Evolutionary conservation across 2,113 vertebrate genomes (phyloP).

Genomic region (Apeltes quadracus): DNA sequence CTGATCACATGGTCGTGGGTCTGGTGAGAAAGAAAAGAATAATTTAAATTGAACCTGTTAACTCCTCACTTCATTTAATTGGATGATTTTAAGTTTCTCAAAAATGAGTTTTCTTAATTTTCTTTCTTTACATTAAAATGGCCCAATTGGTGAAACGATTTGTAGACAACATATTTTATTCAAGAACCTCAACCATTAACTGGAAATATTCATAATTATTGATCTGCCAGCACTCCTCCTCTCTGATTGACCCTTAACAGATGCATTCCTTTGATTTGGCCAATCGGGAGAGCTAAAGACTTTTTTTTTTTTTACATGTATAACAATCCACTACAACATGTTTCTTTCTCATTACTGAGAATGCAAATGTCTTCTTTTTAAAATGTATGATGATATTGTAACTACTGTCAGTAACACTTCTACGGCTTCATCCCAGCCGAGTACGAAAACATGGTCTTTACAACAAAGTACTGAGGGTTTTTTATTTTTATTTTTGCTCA

Average conservation of each 20-base stretch:
- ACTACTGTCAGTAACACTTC: not conserved
- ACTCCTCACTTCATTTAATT: not conserved
- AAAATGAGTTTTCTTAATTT: not conserved
- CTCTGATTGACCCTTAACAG: slow-evolving; percentile 21
- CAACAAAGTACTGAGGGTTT: not conserved
- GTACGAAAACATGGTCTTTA: not conserved
- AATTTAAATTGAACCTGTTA: not conserved
- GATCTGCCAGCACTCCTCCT: not conserved
- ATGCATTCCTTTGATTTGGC: slow-evolving; percentile 48
- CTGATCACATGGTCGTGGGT: not conserved
- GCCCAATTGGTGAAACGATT: not conserved
- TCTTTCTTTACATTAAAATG: slow-evolving; percentile 18
- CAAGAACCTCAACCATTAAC: slow-evolving; percentile 9
- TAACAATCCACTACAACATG: slow-evolving; percentile 13
- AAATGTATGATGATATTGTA: not conserved
- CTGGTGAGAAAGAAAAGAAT: not conserved
- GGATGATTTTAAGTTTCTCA: not conserved
- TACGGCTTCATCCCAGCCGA: slow-evolving; percentile 46
- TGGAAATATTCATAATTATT: slow-evolving; percentile 36
- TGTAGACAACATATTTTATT: slow-evolving; percentile 10
- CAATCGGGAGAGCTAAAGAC: slow-evolving; percentile 24
- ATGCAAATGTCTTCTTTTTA: not conserved
- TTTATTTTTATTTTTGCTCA: no score
- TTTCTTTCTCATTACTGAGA: not conserved
- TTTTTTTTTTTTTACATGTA: slow-evolving; percentile 24